Evolutionary conservation across 2,797 vertebrate species (phyloP).

Genomic region (Jordanella pulchra): DNA sequence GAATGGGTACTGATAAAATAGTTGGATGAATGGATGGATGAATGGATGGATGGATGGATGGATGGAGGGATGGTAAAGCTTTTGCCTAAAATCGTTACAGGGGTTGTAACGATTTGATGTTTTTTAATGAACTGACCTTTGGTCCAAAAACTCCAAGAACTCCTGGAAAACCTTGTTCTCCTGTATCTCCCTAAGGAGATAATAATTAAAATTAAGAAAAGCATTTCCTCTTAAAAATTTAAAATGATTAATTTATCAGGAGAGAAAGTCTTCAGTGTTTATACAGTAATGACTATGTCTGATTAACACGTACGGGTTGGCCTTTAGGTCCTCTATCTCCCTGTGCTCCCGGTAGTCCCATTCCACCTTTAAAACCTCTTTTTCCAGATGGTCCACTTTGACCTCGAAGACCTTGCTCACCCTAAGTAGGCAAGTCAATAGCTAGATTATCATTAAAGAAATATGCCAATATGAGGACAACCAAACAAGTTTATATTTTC

Average conservation of each 20-base stretch:
- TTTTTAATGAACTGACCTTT: conserved; percentile 81
- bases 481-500: not conserved
- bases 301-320: conserved; percentile 84
- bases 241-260: not conserved
- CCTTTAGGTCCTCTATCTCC: conserved; percentile 90
- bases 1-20: not conserved
- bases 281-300: not conserved
- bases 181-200: conserved; percentile 87
- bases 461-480: not conserved
- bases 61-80: too few relatives aligned
- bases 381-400: conserved; percentile 88
- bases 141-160: conserved; percentile 92
- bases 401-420: conserved; percentile 90
- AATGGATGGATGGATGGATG: not conserved
- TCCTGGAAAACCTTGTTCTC: conserved; percentile 91
- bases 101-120: conserved; percentile 1
- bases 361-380: conserved; percentile 88
- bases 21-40: not conserved
- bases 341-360: conserved; percentile 87
- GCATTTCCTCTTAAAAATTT: not conserved
- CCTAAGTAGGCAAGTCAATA: conserved; percentile 72
- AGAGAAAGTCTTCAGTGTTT: not conserved
- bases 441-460: not conserved
- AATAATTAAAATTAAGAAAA: conserved; percentile 16
- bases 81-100: too few relatives aligned